Evolutionary conservation across 2,888 invertebrate species (phyloP).

Genomic region (Drosophila vallismaia): DNA sequence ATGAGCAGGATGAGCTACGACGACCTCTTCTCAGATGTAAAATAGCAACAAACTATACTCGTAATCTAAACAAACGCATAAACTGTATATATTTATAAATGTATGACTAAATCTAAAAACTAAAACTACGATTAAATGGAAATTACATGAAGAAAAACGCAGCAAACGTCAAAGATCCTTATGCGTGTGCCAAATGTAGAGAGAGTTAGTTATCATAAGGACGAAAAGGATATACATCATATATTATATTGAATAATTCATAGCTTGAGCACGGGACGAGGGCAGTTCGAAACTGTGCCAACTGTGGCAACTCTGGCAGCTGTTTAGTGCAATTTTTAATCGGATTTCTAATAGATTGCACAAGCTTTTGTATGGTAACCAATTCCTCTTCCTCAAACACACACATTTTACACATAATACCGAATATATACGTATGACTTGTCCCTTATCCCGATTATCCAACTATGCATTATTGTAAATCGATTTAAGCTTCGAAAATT

Average conservation of each 20-base stretch:
- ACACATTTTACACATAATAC: background rate
- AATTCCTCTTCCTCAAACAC: background rate
- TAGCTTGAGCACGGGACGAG: slow-evolving; percentile 27
- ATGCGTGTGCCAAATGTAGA: slow-evolving; percentile 38
- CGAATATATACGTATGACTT: slow-evolving; percentile 8
- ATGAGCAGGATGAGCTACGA: slow-evolving; percentile 2
- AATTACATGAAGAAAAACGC: slow-evolving; percentile 36
- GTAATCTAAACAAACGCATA: slow-evolving; percentile 34
- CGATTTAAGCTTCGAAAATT: slow-evolving; percentile 10
- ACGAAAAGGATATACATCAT: slow-evolving; percentile 7
- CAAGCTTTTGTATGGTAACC: slow-evolving; percentile 21
- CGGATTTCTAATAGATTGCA: slow-evolving; percentile 21
- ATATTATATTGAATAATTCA: slow-evolving; percentile 47
- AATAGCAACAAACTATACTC: slow-evolving; percentile 44
- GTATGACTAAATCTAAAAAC: slow-evolving; percentile 37
- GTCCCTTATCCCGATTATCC: slow-evolving; percentile 10
- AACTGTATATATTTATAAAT: slow-evolving; percentile 67
- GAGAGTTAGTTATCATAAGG: slow-evolving; percentile 50
- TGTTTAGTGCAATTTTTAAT: slow-evolving; percentile 46
- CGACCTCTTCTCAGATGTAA: slow-evolving; percentile 21
- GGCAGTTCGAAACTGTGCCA: slow-evolving; percentile 69
- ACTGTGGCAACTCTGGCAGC: slow-evolving; percentile 30
- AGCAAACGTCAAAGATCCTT: slow-evolving; percentile 55
- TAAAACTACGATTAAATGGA: slow-evolving; percentile 39
- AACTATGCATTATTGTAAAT: slow-evolving; percentile 28